Percentiles rank a stretch among this genome's conserved stretches.
These are phyloP conservation scores for Megaceryle torquata DNA, from an alignment of 2,113 vertebrate species.

Conservation along the genomic window DNA sequence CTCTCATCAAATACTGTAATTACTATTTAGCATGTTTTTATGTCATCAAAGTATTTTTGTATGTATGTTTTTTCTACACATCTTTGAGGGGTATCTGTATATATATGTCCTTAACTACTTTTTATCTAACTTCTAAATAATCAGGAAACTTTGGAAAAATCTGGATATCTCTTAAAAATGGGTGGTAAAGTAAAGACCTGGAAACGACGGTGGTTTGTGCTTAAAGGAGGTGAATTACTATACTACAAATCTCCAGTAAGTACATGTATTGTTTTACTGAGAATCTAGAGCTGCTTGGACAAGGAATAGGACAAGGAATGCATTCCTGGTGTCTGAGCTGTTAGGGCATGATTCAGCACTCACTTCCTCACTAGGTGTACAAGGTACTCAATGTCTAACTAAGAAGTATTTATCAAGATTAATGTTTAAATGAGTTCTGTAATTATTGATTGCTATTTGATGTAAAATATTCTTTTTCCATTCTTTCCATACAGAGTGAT, in stretches of 20 bases:
- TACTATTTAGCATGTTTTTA: background rate
- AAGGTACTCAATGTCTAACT: background rate
- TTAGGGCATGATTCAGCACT: background rate
- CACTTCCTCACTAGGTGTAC: background rate
- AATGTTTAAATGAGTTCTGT: slow-evolving; percentile 3
- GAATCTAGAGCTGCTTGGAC: background rate
- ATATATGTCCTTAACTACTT: background rate
- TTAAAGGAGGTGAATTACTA: slow-evolving; percentile 95
- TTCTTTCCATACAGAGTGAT: slow-evolving; percentile 83
- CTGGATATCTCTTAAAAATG: slow-evolving; percentile 97
- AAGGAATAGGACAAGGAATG: background rate
- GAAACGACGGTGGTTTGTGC: slow-evolving; percentile 97
- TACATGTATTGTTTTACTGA: slow-evolving; percentile 6
- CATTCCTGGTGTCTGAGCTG: background rate
- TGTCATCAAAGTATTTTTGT: background rate
- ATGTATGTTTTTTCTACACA: background rate
- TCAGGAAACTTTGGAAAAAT: slow-evolving; percentile 95
- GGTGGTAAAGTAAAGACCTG: slow-evolving; percentile 94
- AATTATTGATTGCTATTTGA: background rate
- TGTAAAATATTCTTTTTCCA: background rate
- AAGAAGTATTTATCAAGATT: background rate
- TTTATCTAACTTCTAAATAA: background rate
- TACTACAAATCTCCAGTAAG: slow-evolving; percentile 97
- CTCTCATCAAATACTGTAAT: background rate
- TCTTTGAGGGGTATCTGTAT: background rate